Evolutionary conservation across 2,797 vertebrate genomes (phyloP), one percentile per base, ranked within the genome.

Genomic region (Anisognathus igniventris): DNA sequence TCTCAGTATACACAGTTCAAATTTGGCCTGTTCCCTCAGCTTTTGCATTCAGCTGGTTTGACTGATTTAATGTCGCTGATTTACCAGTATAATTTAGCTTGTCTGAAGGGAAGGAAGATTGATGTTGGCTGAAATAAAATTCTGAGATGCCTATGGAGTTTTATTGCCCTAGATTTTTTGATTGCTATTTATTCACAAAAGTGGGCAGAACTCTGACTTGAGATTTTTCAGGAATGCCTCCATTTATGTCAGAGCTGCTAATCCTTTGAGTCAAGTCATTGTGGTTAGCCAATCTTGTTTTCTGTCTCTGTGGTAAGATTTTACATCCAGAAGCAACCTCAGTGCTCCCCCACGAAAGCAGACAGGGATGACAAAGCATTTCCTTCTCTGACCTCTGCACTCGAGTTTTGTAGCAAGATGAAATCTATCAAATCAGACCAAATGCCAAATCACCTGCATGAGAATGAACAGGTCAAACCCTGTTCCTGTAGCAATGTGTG

Each of bases 251-350:
- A 93, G 45, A 42, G 66, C 40, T 78, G 76, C 47, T 75, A 78
- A 86, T 91, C 78, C 87, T 96, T 91, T 95, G 70, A 96, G 89
- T 83, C 94, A 83, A 93, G 94, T 96, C 95, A 90, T 75, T 96
- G 96, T 94, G 95, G 95, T 96, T 96, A 95, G 87, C 93, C 95
- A 84, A 51, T 86, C 93, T 92, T 94, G 79, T 94, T 86, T 92
- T 95, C 61, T 94, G 81, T 95, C 85, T 96, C 66, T 95, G 95
- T 92, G 96, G 93, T 94, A 73, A 95, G 89, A 47, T 50, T 96
- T 88, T 92, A 86, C 93, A 93, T 94, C 76, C 95, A 94, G 92
- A 78, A 92, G 51, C 71, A 94, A 96, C 95, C 95, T 97, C 95
- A 96, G 5, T 48, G 78, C 92, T 94, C 91, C 92, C 81, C 89